Percentiles rank a stretch among this genome's conserved stretches.
Evolutionary conservation across 2,797 vertebrate species (phyloP).

Genomic region (Poeciliopsis paucimaculata): DNA sequence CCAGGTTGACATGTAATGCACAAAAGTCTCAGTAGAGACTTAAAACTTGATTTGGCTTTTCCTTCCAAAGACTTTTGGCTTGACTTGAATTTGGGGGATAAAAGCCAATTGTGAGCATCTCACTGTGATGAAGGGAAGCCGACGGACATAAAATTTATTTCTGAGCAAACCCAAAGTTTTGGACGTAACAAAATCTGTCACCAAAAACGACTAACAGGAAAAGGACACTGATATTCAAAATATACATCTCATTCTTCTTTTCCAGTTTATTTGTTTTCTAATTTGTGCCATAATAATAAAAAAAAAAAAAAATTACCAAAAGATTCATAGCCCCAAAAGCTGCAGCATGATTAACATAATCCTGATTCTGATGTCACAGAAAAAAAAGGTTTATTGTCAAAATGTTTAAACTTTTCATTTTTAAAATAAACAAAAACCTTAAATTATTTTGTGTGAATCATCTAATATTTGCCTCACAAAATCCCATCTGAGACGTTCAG

Average conservation of each 20-base stretch:
- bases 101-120: neutral
- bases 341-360: neutral
- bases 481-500: neutral
- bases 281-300: neutral
- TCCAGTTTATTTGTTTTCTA: neutral
- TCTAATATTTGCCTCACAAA: neutral
- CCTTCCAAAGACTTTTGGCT: neutral
- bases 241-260: neutral
- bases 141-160: neutral
- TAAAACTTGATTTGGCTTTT: neutral
- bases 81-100: neutral
- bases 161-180: neutral
- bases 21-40: neutral
- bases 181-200: neutral
- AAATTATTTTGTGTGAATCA: neutral
- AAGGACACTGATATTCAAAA: neutral
- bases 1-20: neutral
- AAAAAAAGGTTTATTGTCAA: neutral
- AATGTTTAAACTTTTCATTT: neutral
- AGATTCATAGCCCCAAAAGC: neutral
- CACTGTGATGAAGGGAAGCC: neutral
- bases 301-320: neutral
- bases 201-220: neutral
- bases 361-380: neutral
- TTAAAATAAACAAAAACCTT: neutral